phyloP scores from a whole-genome alignment of 2,888 invertebrate genomes.

The Netelia fuscicornis region DNA sequence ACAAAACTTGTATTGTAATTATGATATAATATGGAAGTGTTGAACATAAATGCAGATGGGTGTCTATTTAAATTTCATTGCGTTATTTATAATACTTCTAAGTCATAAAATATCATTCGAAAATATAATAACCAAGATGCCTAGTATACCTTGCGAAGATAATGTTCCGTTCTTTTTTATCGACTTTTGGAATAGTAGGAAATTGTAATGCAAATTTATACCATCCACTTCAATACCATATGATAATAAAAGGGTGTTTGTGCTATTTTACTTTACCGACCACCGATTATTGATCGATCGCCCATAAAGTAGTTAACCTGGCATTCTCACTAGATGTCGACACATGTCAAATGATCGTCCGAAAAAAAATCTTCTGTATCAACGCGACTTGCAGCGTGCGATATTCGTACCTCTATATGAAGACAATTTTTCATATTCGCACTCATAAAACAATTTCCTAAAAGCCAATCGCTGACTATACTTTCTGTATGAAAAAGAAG shows the following conservation, averaged over 20 bases:
- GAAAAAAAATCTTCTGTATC: no score
- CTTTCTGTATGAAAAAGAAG: not conserved
- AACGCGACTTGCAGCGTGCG: no score
- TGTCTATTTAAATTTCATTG: not conserved
- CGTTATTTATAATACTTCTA: not conserved
- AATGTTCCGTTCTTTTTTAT: no score
- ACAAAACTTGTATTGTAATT: constrained; percentile 3
- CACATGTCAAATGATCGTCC: no score
- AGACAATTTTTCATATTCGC: not conserved
- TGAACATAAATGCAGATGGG: constrained; percentile 15
- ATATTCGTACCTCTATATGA: no score
- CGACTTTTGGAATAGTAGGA: no score
- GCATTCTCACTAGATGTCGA: no score
- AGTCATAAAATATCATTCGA: not conserved
- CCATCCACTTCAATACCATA: not conserved
- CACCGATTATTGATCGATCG: not conserved
- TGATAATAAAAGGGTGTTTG: no score
- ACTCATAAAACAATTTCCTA: not conserved
- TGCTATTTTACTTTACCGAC: not conserved
- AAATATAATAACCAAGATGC: not conserved
- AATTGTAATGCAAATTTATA: not conserved
- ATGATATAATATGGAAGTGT: constrained; percentile 23
- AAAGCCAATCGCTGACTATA: not conserved
- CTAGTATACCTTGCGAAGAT: no score
- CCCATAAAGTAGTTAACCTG: not conserved